Evolutionary conservation across 2,113 vertebrate species (phyloP), one percentile per base, ranked within the genome.

Genomic region (Rhynchomys soricoides): DNA sequence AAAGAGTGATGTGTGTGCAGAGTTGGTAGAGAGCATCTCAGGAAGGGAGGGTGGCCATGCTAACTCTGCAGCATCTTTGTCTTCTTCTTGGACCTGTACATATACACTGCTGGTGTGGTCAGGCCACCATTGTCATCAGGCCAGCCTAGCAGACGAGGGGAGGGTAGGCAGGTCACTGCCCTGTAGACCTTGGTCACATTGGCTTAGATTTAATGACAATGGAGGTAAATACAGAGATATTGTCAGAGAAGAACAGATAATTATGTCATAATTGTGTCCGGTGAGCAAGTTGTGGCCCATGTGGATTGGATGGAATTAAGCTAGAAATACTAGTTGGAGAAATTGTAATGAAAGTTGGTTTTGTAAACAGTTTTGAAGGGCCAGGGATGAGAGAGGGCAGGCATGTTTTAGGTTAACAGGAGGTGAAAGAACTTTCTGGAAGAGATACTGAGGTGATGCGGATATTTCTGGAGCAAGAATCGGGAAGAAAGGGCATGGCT

Each of bases 311-410:
- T 48, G 7, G 22, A 52, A 70, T 90, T 31, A 64, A 70, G 43
- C 40, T n/a, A 52, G 62, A 90, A 66, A 88, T 45, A 40, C 77
- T 57, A 50, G 43, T 81, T 94, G 48, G 68, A 74, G 45, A 91
- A 37, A 78, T 62, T 62, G 57, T 74, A 71, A 37, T 71, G 17
- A 48, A 86, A 52, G 40, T 86, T 91, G 75, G 15, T 89, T 91
- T 74, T 71, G 21, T 92, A 17, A 86, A 79, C 89, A 85, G 66
- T 77, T 95, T 91, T 93, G 37, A 62, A 71, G 40, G 29, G 74
- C 12, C 24, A 45, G 59, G 1, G 21, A 40, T 52, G 2, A 66
- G 29, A 89, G 40, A 6, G n/a, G 24, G 45, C 15, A 93, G 43
- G 37, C 3, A 34, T 29, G 24, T 24, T 29, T 73, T 91, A 85